Base-by-base conservation (phyloP, 2,113 vertebrate genomes). In the Todiramphus saurophagus region DNA sequence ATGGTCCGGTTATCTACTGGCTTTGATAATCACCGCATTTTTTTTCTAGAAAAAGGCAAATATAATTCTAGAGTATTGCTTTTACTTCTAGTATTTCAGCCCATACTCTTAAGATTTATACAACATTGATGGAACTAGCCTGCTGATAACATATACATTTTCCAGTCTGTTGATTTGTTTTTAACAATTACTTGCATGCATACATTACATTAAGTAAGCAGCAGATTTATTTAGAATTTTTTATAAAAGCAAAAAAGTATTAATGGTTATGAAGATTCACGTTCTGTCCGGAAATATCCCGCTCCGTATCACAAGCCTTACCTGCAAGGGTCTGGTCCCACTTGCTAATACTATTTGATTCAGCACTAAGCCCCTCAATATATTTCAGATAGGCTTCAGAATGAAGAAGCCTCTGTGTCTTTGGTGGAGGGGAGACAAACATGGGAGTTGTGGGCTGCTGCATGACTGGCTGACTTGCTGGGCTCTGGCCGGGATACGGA, bases 261-360 rank as follows among this genome's bases (percentile, higher is more conserved):
- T 2, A 58, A 39, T 0, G 2, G 7, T 41, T 31, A 79, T 0
- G 0, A 64, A 46, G 62, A 78, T 51, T 10, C 0, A 7, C 7
- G 25, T 53, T 73, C 64, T 62, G 16, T 33, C 37, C 33, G 39
- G 20, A 46, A 83, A 56, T 31, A 35, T 30, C 39, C 68, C 62
- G 13, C 9, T n/a, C 82, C 62, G 31, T 64, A 43, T 39, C 62
- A 48, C 48, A 90, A 86, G 66, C 70, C 96, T 98, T 94, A 99
- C 99, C 99, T 98, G 99, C 98, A 35, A 99, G 98, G 3, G 99
- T 98, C 96, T 99, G 99, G 98, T 99, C 99, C 99, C 99, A 99
- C 94, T 99, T 99, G 98, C 99, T 99, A 93, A 99, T 98, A 16
- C 99, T 99, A 60, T 97, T 98, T 9, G 99, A 99, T 60, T 99